A percentile compares a stretch with the other conserved stretches of the same genome.
Evolutionary conservation across 2,113 vertebrate species (phyloP).

Genomic region (Silurus meridionalis): DNA sequence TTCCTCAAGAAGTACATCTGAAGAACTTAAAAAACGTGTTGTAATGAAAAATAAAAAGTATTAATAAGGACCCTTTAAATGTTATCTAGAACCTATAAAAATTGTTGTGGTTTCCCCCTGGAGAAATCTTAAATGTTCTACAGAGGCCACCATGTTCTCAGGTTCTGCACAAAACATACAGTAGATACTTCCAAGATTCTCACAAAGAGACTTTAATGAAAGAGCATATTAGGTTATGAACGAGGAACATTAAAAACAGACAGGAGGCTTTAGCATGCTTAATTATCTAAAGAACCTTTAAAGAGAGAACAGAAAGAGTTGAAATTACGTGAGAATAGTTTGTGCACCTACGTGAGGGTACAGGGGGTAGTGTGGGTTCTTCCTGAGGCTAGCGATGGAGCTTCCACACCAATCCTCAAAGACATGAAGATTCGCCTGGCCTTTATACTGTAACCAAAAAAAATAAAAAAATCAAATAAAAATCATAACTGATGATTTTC

Average conservation of each 20-base stretch:
- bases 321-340: conserved; percentile 20
- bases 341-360: conserved; percentile 86
- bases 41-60: too few relatives aligned
- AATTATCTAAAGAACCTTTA: neutral
- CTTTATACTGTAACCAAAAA: conserved; percentile 75
- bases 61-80: too few relatives aligned
- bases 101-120: too few relatives aligned
- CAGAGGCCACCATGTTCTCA: neutral
- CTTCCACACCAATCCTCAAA: conserved; percentile 96
- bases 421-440: conserved; percentile 86
- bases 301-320: conserved; percentile 5
- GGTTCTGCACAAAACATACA: neutral
- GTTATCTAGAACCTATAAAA: neutral
- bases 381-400: conserved; percentile 80
- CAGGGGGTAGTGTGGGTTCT: conserved; percentile 86
- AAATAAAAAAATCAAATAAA: neutral
- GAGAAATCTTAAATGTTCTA: neutral
- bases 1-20: too few relatives aligned
- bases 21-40: neutral
- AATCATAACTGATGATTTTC: neutral
- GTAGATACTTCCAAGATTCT: neutral
- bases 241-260: too few relatives aligned
- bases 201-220: neutral
- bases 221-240: too few relatives aligned
- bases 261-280: neutral